Evolutionary conservation across 2,888 invertebrate genomes (phyloP).

Genomic region (Strigamia transsilvanica): DNA sequence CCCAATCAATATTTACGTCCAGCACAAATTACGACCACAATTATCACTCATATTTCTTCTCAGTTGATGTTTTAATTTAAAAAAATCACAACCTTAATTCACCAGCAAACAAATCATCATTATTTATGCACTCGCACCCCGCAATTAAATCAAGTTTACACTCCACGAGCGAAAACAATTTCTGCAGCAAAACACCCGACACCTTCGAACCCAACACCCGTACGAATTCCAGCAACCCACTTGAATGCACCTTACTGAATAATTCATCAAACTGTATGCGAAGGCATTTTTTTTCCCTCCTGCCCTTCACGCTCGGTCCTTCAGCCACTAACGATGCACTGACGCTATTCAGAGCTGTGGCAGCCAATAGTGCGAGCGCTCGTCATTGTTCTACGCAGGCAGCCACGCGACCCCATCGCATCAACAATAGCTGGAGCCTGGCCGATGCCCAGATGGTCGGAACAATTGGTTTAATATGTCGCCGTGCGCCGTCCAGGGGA

Average conservation of each 20-base stretch:
- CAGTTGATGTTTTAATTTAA: too few relatives aligned
- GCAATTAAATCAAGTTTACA: too few relatives aligned
- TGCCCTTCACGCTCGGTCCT: slow-evolving; percentile 4
- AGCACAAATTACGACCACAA: too few relatives aligned
- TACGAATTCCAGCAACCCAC: background rate
- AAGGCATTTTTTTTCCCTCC: slow-evolving; percentile 4
- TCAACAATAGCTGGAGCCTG: background rate
- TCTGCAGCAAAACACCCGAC: background rate
- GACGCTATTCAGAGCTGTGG: background rate
- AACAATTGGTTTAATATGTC: slow-evolving; percentile 20
- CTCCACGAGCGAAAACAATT: too few relatives aligned
- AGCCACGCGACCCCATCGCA: slow-evolving; percentile 20
- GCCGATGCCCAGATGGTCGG: slow-evolving; percentile 20
- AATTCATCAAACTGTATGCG: slow-evolving; percentile 14
- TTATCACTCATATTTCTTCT: too few relatives aligned
- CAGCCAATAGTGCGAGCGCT: slow-evolving; percentile 3
- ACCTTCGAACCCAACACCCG: slow-evolving; percentile 10
- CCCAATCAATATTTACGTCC: too few relatives aligned
- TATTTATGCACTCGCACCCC: too few relatives aligned
- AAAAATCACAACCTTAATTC: too few relatives aligned
- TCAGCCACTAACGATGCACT: slow-evolving; percentile 14
- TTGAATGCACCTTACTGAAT: slow-evolving; percentile 15
- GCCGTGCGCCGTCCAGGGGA: slow-evolving; percentile 7
- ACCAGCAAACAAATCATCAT: too few relatives aligned
- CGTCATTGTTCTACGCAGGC: slow-evolving; percentile 13